Evolutionary conservation across 2,888 invertebrate genomes (phyloP).

Genomic region (Miltochrista miniata): DNA sequence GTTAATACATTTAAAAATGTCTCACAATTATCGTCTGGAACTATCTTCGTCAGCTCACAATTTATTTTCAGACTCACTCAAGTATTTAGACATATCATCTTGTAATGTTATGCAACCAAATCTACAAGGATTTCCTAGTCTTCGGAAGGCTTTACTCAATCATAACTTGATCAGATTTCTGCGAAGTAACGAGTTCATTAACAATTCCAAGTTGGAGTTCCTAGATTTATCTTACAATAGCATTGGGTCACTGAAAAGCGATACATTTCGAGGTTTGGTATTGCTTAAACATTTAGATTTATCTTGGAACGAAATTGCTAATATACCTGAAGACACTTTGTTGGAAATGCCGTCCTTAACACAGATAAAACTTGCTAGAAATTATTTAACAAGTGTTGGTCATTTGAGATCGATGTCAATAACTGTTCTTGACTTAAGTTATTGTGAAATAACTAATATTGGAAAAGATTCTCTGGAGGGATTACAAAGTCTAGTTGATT

Average conservation of each 20-base stretch:
- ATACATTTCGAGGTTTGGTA: conserved; percentile 84
- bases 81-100: conserved; percentile 83
- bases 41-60: conserved; percentile 64
- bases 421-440: conserved; percentile 84
- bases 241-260: conserved; percentile 82
- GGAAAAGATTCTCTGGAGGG: conserved; percentile 83
- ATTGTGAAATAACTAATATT: conserved; percentile 85
- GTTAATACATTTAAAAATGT: conserved; percentile 84
- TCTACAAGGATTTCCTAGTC: conserved; percentile 84
- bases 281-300: conserved; percentile 85
- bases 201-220: conserved; percentile 83
- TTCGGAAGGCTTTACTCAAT: conserved; percentile 83
- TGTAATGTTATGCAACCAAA: conserved; percentile 85
- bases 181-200: conserved; percentile 83
- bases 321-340: conserved; percentile 84
- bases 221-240: conserved; percentile 87
- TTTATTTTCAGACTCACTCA: conserved; percentile 79
- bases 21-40: conserved; percentile 84
- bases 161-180: conserved; percentile 86
- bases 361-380: conserved; percentile 85
- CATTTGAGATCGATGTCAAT: conserved; percentile 84
- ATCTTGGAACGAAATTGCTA: conserved; percentile 87
- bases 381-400: conserved; percentile 84
- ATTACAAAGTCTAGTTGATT: conserved; percentile 81
- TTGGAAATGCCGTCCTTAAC: conserved; percentile 84